These are phyloP conservation scores for Harpagus bidentatus DNA, from an alignment of 2,113 vertebrate genomes.

Conservation along the genomic window DNA sequence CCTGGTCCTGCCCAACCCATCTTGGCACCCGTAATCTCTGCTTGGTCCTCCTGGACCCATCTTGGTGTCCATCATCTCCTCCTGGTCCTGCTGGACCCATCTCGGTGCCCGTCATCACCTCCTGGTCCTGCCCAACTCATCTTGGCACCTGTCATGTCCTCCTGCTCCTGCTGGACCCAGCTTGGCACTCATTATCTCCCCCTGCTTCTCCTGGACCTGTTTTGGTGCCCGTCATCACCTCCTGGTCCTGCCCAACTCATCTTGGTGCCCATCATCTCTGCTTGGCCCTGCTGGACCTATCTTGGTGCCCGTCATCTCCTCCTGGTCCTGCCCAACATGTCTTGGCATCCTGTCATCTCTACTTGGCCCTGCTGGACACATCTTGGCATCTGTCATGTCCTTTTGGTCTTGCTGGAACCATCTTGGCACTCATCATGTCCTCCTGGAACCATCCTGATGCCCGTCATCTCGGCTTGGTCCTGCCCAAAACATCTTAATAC, in stretches of 20 bases:
- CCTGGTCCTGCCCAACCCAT: neutral
- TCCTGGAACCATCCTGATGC: neutral
- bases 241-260: neutral
- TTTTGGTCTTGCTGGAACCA: no score
- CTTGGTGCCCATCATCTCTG: neutral
- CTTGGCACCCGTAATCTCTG: neutral
- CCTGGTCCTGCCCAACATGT: neutral
- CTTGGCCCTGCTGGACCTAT: neutral
- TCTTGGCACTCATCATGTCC: no score
- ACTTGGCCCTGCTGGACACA: neutral
- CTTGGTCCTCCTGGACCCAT: neutral
- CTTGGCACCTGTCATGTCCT: neutral
- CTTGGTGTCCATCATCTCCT: neutral
- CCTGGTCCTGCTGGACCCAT: no score
- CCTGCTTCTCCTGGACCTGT: neutral
- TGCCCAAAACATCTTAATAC: neutral
- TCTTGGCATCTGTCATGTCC: neutral
- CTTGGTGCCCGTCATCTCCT: neutral
- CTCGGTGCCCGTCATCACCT: neutral
- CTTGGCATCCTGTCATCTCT: neutral
- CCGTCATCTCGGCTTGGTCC: neutral
- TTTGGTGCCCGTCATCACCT: neutral
- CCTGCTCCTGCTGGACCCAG: neutral
- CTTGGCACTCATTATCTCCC: neutral
- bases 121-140: neutral